Evolutionary conservation across 2,113 vertebrate genomes (phyloP).

Genomic region (Sprattus sprattus): DNA sequence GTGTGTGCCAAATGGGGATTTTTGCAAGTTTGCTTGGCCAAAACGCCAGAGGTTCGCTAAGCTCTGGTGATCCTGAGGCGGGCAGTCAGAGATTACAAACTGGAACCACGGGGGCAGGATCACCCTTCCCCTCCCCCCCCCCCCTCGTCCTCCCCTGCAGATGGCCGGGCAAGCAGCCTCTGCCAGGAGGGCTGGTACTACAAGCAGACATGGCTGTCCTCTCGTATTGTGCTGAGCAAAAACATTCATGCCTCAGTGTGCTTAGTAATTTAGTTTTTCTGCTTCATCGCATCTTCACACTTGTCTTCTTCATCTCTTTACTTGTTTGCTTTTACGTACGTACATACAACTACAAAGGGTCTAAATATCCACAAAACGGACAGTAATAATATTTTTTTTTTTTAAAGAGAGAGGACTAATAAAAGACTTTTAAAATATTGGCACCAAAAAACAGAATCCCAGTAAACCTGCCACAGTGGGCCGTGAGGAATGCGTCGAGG

Average conservation of each 20-base stretch:
- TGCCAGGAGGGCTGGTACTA: not conserved
- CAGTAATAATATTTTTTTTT: not conserved
- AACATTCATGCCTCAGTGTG: not conserved
- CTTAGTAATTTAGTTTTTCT: not conserved
- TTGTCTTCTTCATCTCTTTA: not conserved
- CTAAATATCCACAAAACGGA: not conserved
- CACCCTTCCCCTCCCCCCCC: not conserved
- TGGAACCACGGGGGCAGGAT: constrained; percentile 26
- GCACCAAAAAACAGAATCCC: constrained; percentile 38
- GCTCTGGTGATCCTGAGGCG: constrained; percentile 59
- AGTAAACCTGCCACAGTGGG: constrained; percentile 20
- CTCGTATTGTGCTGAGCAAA: not conserved
- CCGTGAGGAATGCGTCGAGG: not conserved
- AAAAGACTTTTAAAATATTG: constrained; percentile 26
- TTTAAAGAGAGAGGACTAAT: not conserved
- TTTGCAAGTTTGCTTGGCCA: constrained; percentile 52
- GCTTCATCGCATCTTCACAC: constrained; percentile 5
- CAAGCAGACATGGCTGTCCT: not conserved
- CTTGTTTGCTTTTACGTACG: constrained; percentile 10
- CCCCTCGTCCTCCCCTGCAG: constrained; percentile 14
- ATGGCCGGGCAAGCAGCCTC: constrained; percentile 21
- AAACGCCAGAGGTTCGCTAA: constrained; percentile 62
- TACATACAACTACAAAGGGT: not conserved
- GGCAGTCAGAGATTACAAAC: constrained; percentile 61
- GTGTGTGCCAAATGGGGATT: constrained; percentile 53